Conservation (phyloP, 35 echinoderm and acorn worm genomes). For the Acanthaster planci region DNA sequence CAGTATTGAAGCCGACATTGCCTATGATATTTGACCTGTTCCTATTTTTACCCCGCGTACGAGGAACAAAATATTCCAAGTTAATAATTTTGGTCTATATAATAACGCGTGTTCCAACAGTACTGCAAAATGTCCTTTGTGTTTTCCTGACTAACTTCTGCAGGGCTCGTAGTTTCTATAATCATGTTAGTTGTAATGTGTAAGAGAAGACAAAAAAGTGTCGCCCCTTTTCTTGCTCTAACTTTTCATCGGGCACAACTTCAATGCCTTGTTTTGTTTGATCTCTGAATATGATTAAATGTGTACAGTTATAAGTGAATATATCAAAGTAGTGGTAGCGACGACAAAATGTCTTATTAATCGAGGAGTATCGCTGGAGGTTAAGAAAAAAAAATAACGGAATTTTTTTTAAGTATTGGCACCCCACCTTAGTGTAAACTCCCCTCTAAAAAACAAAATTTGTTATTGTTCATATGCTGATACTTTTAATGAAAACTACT, state of each 20-base stretch:
- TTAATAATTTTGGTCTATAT: no score
- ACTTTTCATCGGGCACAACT: constrained; percentile 23
- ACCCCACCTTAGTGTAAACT: constrained; percentile 21
- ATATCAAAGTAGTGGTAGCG: constrained; percentile 20
- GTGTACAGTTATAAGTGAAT: constrained; percentile 26
- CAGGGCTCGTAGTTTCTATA: not conserved
- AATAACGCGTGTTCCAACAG: not conserved
- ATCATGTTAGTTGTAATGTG: constrained; percentile 4
- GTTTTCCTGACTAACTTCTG: not conserved
- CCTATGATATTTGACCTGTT: no score
- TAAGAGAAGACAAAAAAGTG: not conserved
- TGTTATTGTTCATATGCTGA: constrained; percentile 27
- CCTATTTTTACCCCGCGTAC: no score
- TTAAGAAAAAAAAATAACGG: not conserved
- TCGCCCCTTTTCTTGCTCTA: constrained; percentile 9
- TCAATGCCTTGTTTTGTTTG: constrained; percentile 28
- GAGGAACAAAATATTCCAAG: no score
- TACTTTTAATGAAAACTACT: not conserved
- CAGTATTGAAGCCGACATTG: no score
- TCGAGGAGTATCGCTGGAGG: not conserved
- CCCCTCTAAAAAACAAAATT: constrained; percentile 15
- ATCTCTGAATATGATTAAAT: constrained; percentile 31
- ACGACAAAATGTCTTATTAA: constrained; percentile 16
- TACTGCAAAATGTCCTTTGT: not conserved
- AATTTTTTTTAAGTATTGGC: not conserved